Percentiles rank a stretch among this genome's conserved stretches.
Evolutionary conservation across 37 sponge, comb jelly and placozoan species (phyloP).

Genomic region (Axinella damicornis): DNA sequence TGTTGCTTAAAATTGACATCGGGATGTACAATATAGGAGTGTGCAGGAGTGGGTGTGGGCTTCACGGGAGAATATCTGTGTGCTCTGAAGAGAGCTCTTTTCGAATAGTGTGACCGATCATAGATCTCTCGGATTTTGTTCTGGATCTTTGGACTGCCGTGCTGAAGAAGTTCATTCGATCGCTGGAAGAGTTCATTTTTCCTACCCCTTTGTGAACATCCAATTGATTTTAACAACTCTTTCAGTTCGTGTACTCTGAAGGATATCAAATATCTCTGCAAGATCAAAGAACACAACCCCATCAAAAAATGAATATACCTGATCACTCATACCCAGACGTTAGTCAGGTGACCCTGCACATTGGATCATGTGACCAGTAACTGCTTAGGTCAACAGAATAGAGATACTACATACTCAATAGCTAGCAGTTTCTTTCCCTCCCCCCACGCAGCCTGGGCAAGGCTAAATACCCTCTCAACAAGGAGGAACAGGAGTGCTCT

Average conservation of each 20-base stretch:
- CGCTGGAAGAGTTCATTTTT: constrained; percentile 73
- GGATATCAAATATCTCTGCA: constrained; percentile 46
- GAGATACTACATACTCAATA: too few relatives aligned
- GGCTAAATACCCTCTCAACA: too few relatives aligned
- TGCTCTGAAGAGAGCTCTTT: not conserved
- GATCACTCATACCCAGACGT: too few relatives aligned
- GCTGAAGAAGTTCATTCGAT: constrained; percentile 35
- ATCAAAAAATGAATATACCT: too few relatives aligned
- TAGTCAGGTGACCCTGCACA: too few relatives aligned
- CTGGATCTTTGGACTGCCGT: constrained; percentile 30
- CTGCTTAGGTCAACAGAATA: too few relatives aligned
- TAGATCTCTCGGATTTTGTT: constrained; percentile 39
- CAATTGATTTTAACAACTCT: constrained; percentile 58
- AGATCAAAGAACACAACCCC: too few relatives aligned
- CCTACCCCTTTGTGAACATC: constrained; percentile 70
- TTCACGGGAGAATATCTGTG: constrained; percentile 2
- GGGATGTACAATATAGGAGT: constrained; percentile 40
- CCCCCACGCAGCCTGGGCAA: too few relatives aligned
- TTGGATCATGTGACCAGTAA: too few relatives aligned
- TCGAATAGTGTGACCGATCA: not conserved
- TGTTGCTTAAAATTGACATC: constrained; percentile 61
- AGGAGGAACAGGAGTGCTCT: too few relatives aligned
- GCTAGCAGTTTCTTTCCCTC: too few relatives aligned
- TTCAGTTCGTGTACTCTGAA: constrained; percentile 89
- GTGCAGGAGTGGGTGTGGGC: not conserved